Percentiles rank a stretch among this genome's conserved stretches.
phyloP scores from a whole-genome alignment of 2,113 vertebrate genomes.

The Amblyopsis rosae region DNA sequence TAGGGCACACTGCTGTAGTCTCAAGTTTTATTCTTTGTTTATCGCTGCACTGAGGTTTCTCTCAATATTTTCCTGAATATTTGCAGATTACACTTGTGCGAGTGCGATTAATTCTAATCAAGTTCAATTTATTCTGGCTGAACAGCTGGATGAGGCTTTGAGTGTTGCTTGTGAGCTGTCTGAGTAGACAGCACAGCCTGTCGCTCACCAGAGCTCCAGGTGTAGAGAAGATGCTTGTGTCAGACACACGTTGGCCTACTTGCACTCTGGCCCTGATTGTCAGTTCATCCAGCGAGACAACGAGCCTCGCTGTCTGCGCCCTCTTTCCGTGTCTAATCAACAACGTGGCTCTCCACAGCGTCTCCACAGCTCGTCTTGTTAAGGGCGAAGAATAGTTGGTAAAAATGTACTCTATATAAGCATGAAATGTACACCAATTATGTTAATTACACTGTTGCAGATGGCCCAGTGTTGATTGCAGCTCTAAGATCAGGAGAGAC shows the following conservation, averaged over 20 bases:
- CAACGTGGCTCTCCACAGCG: conserved; percentile 49
- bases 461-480: conserved; percentile 80
- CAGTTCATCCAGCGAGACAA: conserved; percentile 59
- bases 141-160: conserved; percentile 77
- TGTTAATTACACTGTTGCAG: conserved; percentile 78
- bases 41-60: conserved; percentile 32
- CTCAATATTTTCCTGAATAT: conserved; percentile 65
- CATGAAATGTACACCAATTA: conserved; percentile 80
- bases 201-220: conserved; percentile 70
- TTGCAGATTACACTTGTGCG: conserved; percentile 71
- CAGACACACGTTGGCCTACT: conserved; percentile 64
- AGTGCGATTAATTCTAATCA: conserved; percentile 79
- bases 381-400: conserved; percentile 64
- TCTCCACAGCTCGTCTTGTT: conserved; percentile 65
- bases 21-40: conserved; percentile 40
- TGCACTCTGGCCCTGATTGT: conserved; percentile 73
- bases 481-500: conserved; percentile 70
- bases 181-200: conserved; percentile 58
- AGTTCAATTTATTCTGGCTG: conserved; percentile 77
- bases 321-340: conserved; percentile 63
- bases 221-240: conserved; percentile 70
- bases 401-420: conserved; percentile 74
- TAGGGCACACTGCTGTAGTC: neutral
- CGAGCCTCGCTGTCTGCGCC: conserved; percentile 46
- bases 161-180: conserved; percentile 65